Conservation (phyloP, 2,113 vertebrate species). For the Clarias macrocephalus region DNA sequence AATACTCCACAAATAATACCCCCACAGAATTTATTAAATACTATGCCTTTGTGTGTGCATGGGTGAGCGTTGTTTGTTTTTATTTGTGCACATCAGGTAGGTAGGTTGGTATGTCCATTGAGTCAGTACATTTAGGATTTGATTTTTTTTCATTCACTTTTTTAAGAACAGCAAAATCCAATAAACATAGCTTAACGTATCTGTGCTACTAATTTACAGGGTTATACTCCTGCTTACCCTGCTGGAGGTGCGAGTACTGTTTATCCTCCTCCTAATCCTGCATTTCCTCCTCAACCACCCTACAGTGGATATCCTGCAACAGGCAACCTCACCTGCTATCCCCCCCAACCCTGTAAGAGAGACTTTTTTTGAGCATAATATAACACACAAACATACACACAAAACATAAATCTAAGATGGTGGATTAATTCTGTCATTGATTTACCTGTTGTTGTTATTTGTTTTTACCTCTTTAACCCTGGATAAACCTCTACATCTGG, state of each 20-base stretch:
- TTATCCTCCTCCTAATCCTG: constrained; percentile 8
- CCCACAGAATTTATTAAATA: no score
- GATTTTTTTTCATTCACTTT: no score
- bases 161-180: not conserved
- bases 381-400: not conserved
- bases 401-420: not conserved
- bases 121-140: no score
- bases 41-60: no score
- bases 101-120: no score
- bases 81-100: no score
- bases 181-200: not conserved
- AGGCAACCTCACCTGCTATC: not conserved
- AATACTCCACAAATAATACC: not conserved
- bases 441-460: not conserved
- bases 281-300: constrained; percentile 4
- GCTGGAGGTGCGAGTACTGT: not conserved
- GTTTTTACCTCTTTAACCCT: not conserved
- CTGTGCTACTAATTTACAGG: not conserved
- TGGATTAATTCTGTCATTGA: not conserved
- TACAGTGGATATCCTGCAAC: not conserved
- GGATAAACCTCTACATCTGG: constrained; percentile 50
- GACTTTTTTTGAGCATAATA: no score
- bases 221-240: not conserved
- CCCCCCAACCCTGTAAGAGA: not conserved
- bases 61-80: no score